Base-by-base conservation (phyloP, 1,140 invertebrate species). In the Limonius californicus region DNA sequence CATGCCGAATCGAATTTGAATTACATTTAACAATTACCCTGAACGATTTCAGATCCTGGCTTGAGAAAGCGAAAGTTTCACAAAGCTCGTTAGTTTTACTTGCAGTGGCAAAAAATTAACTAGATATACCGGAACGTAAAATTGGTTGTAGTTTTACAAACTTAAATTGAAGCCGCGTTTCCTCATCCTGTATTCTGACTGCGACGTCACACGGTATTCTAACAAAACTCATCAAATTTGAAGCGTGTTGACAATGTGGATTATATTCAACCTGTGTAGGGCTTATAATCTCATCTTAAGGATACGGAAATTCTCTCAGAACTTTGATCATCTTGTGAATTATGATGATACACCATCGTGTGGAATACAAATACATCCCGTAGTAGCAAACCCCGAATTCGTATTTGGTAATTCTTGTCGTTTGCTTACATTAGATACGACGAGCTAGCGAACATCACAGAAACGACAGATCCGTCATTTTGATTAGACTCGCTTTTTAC, bases 151-250 rank as follows among this genome's bases (percentile, higher is more conserved):
- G 45, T 50, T 50, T 50, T 50, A 50, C 12, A 50, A 50, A 50
- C 16, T 50, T 50, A 50, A 50, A 50, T 50, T 50, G 45, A 18
- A 50, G 45, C 16, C 1, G n/a, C 16, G 19, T 50, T 21, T 50
- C 45, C 70, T 74, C 68, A 74, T 72, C 63, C n/a, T 27, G 68
- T 70, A 74, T 74, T 72, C 72, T 54, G 53, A 16, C 54, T 57
- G 53, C 65, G 66, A 59, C 43, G 62, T 65, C 62, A 66, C 57
- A 60, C 60, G 66, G 69, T 72, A 72, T 74, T 74, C 70, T 71
- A 73, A 68, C 71, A 71, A 74, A 74, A 76, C 74, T 74, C 74
- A 74, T 76, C 74, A 76, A 76, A 76, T 74, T 72, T 76, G 70
- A 71, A 66, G 67, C 70, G 72, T 74, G 73, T 74, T 74, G 74